Evolutionary conservation across 1,140 invertebrate species (phyloP).

Genomic region (Caenorhabditis briggsae): DNA sequence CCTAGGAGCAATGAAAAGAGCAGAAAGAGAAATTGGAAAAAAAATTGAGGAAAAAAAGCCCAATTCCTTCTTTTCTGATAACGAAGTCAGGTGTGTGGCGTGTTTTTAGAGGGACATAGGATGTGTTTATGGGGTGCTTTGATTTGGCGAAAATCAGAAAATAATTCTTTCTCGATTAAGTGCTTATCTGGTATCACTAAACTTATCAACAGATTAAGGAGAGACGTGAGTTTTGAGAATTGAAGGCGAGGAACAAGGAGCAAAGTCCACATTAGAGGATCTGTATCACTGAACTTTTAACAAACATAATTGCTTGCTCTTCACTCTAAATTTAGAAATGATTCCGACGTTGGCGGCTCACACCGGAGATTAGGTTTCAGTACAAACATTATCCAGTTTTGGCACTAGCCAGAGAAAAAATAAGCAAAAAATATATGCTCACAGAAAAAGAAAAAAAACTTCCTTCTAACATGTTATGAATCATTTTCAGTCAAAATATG

Average conservation of each 20-base stretch:
- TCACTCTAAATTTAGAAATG: slow-evolving; percentile 38
- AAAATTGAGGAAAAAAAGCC: background rate
- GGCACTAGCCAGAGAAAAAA: too few species aligned
- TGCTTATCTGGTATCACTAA: slow-evolving; percentile 19
- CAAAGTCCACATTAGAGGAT: background rate
- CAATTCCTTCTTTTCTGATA: background rate
- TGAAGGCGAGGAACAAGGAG: background rate
- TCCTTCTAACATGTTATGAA: background rate
- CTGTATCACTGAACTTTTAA: background rate
- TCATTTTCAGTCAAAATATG: background rate
- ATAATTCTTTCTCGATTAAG: background rate
- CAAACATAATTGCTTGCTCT: slow-evolving; percentile 10
- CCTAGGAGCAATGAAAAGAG: too few species aligned
- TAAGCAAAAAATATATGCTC: too few species aligned
- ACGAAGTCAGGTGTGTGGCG: background rate
- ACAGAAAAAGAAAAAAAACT: too few species aligned
- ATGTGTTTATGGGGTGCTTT: background rate
- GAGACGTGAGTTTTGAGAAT: background rate
- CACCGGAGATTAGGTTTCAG: slow-evolving; percentile 38
- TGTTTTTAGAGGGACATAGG: background rate
- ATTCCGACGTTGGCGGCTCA: background rate
- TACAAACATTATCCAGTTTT: slow-evolving; percentile 28
- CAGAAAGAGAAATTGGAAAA: background rate
- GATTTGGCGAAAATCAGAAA: background rate
- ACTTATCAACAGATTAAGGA: slow-evolving; percentile 14